phyloP scores from a whole-genome alignment of 1,140 invertebrate species.

The Homarus americanus region DNA sequence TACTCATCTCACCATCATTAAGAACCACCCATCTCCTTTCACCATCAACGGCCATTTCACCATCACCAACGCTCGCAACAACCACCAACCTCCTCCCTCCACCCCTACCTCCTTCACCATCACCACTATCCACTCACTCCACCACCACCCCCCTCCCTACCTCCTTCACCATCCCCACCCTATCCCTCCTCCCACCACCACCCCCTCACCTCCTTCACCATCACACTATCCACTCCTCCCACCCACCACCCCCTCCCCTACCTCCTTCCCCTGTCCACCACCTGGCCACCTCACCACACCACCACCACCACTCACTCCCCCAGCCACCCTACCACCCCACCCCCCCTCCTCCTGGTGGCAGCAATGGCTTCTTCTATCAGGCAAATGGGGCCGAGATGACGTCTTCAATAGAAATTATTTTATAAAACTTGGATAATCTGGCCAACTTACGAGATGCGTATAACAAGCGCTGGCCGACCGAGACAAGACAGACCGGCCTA shows the following conservation, averaged over 20 bases:
- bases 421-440: constrained; percentile 68
- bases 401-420: constrained; percentile 71
- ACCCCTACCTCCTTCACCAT: neutral
- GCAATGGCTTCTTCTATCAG: constrained; percentile 54
- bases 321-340: neutral
- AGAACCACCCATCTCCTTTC: too few relatives aligned
- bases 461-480: constrained; percentile 38
- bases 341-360: neutral
- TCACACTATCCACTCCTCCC: neutral
- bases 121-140: neutral
- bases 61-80: too few relatives aligned
- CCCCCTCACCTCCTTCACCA: neutral
- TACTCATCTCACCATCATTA: too few relatives aligned
- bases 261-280: neutral
- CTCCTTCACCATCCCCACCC: neutral
- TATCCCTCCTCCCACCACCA: neutral
- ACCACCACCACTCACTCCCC: neutral
- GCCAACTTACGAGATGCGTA: constrained; percentile 44
- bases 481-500: neutral
- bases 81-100: too few relatives aligned
- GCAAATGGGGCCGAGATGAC: constrained; percentile 50
- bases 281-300: neutral
- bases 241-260: neutral
- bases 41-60: too few relatives aligned
- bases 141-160: neutral